These are phyloP conservation scores for Drosophila mojavensis DNA, from an alignment of 1,140 invertebrate species.

Conservation along the genomic window DNA sequence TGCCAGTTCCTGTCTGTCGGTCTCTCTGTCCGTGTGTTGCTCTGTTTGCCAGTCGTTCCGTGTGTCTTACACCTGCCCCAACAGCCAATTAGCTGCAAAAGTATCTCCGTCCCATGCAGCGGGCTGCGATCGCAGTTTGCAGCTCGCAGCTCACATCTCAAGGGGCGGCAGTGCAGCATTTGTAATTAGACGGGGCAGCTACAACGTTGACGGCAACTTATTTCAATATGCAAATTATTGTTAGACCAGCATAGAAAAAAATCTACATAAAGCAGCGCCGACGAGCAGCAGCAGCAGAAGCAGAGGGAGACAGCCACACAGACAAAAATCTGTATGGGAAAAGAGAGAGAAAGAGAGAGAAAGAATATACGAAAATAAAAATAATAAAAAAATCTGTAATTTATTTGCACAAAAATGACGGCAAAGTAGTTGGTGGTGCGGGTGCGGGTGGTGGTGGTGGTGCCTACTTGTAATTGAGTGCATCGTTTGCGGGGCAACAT, in stretches of 20 bases:
- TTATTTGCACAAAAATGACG: constrained; percentile 65
- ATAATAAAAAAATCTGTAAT: constrained; percentile 71
- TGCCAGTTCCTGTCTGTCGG: constrained; percentile 29
- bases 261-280: constrained; percentile 35
- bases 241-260: constrained; percentile 42
- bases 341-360: constrained; percentile 15
- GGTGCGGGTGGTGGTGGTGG: constrained; percentile 24
- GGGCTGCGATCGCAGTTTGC: constrained; percentile 8
- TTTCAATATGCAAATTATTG: constrained; percentile 60
- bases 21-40: neutral
- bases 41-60: constrained; percentile 9
- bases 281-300: constrained; percentile 41
- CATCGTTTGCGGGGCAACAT: constrained; percentile 66
- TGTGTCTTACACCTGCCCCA: constrained; percentile 50
- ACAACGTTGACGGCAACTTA: constrained; percentile 37
- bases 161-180: constrained; percentile 33
- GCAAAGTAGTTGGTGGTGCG: constrained; percentile 43
- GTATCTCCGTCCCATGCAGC: constrained; percentile 41
- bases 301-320: constrained; percentile 38
- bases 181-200: constrained; percentile 53
- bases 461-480: constrained; percentile 71
- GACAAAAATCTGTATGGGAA: constrained; percentile 25
- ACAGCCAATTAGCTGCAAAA: constrained; percentile 53
- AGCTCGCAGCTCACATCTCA: constrained; percentile 11
- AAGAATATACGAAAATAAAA: constrained; percentile 33